Percentiles rank a stretch among this genome's conserved stretches.
These are phyloP conservation scores for Chironomus striatipennis DNA, from an alignment of 1,140 invertebrate genomes.

Conservation along the genomic window DNA sequence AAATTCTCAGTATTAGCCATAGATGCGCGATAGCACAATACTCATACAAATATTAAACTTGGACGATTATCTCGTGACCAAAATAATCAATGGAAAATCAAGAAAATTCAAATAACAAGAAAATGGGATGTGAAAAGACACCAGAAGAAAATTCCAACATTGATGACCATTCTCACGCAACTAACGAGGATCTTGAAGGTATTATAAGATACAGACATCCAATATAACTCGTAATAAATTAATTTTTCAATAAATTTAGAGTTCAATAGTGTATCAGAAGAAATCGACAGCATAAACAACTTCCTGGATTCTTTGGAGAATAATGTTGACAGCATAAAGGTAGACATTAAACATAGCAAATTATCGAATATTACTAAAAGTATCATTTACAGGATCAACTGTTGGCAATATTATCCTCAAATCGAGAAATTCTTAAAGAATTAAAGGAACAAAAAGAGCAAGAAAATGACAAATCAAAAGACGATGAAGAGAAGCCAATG, in stretches of 20 bases:
- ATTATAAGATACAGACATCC: neutral
- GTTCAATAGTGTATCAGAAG: neutral
- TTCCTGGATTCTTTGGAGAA: neutral
- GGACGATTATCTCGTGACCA: neutral
- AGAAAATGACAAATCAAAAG: neutral
- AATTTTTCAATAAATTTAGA: neutral
- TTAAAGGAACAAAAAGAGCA: neutral
- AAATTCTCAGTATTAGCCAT: too few relatives aligned
- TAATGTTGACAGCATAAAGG: conserved; percentile 11
- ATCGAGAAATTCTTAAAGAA: neutral
- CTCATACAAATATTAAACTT: too few relatives aligned
- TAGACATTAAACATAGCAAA: too few relatives aligned
- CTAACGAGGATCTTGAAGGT: neutral
- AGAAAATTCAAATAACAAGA: neutral
- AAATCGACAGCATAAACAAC: neutral
- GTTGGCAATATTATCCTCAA: neutral
- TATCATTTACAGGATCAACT: neutral
- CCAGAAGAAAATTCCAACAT: neutral
- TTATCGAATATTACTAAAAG: too few relatives aligned
- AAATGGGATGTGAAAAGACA: neutral
- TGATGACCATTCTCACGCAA: neutral
- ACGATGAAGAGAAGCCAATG: neutral
- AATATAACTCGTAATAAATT: neutral
- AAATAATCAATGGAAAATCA: conserved; percentile 18
- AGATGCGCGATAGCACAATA: too few relatives aligned